phyloP scores from a whole-genome alignment of 2,888 invertebrate genomes.

The Drosophila falleni region DNA sequence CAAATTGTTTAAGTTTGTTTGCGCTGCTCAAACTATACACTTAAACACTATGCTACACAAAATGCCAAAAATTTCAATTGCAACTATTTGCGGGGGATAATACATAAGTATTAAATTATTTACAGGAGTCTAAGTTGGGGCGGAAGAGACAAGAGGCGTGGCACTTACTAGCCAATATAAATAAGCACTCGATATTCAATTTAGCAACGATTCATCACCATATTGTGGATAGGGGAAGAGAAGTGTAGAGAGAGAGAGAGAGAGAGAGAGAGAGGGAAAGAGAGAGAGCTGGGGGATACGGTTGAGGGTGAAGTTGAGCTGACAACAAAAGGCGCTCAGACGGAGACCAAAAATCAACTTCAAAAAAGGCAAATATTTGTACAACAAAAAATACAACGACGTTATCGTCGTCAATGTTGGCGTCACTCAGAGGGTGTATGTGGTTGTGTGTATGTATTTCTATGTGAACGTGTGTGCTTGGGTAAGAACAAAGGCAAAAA shows the following conservation, averaged over 20 bases:
- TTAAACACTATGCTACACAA: constrained; percentile 33
- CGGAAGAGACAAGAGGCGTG: constrained; percentile 33
- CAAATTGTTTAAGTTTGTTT: constrained; percentile 68
- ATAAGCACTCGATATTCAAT: constrained; percentile 79
- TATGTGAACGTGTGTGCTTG: constrained; percentile 25
- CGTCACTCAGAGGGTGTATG: constrained; percentile 42
- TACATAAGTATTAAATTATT: constrained; percentile 70
- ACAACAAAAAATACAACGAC: constrained; percentile 39
- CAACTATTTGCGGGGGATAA: constrained; percentile 43
- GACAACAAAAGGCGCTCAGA: constrained; percentile 73
- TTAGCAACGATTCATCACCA: constrained; percentile 71
- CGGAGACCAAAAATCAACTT: constrained; percentile 75
- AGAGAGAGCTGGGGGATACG: constrained; percentile 7
- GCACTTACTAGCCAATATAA: constrained; percentile 62
- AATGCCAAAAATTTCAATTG: constrained; percentile 33
- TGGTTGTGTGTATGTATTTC: background rate
- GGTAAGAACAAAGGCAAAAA: constrained; percentile 59
- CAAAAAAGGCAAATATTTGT: constrained; percentile 78
- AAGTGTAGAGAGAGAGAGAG: background rate
- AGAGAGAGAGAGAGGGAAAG: background rate
- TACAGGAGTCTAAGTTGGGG: constrained; percentile 12
- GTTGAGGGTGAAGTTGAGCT: constrained; percentile 38
- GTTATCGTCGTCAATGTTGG: constrained; percentile 43
- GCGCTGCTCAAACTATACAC: constrained; percentile 58
- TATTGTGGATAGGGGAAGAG: constrained; percentile 35